Conservation (phyloP, 2,888 invertebrate genomes). For the Diaperis boleti region DNA sequence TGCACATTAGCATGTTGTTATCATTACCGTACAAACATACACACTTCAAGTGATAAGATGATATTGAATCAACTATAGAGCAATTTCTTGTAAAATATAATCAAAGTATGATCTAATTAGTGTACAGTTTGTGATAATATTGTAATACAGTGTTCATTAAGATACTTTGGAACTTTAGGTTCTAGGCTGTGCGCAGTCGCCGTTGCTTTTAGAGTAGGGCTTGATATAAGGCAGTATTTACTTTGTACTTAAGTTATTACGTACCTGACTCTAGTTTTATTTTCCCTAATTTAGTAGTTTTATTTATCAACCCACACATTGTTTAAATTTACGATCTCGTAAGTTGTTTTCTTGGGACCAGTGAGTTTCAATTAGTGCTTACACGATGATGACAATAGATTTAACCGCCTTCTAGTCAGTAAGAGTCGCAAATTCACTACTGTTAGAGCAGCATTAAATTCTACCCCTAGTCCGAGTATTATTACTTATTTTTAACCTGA, state of each 20-base stretch:
- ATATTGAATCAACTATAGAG: background rate
- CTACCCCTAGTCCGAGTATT: background rate
- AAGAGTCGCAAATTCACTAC: slow-evolving; percentile 19
- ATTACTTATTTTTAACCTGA: too few species aligned
- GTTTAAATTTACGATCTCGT: background rate
- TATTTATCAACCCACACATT: background rate
- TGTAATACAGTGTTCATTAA: slow-evolving; percentile 32
- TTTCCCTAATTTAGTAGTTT: background rate
- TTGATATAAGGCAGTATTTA: slow-evolving; percentile 9
- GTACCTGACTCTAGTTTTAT: slow-evolving; percentile 12
- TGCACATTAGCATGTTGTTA: too few species aligned
- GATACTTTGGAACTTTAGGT: slow-evolving; percentile 14
- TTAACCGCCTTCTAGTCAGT: slow-evolving; percentile 40
- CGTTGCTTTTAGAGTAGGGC: slow-evolving; percentile 12
- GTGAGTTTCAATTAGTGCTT: slow-evolving; percentile 33
- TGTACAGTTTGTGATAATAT: slow-evolving; percentile 32
- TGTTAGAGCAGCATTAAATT: background rate
- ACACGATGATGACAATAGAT: slow-evolving; percentile 39
- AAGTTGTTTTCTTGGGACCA: slow-evolving; percentile 34
- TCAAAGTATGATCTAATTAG: slow-evolving; percentile 23
- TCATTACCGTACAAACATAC: background rate
- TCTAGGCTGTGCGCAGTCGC: slow-evolving; percentile 4
- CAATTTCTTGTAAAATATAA: slow-evolving; percentile 10
- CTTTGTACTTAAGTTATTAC: slow-evolving; percentile 13
- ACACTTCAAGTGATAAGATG: slow-evolving; percentile 8